These are phyloP conservation scores for Pseudomugil gertrudae DNA, from an alignment of 2,797 vertebrate genomes.

Conservation along the genomic window DNA sequence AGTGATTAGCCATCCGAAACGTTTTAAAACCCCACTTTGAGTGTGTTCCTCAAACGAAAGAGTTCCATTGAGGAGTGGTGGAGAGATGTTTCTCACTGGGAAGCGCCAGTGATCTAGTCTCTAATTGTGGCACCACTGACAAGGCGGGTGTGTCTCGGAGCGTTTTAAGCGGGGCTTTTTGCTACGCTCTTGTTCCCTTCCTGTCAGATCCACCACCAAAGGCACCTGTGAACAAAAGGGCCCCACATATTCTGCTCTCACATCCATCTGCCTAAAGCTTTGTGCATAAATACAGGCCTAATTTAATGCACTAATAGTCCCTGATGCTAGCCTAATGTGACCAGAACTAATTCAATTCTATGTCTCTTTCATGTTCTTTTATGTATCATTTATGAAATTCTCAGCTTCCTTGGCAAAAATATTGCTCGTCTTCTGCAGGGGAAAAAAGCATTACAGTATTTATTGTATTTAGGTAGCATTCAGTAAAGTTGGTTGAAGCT, in stretches of 20 bases:
- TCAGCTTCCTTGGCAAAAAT: constrained; percentile 20
- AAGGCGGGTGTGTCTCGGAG: constrained; percentile 71
- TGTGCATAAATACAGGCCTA: constrained; percentile 66
- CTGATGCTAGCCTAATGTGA: constrained; percentile 60
- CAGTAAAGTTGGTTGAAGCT: constrained; percentile 31
- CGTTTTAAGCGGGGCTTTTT: constrained; percentile 73
- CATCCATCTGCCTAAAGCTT: constrained; percentile 62
- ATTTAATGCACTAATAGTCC: constrained; percentile 60
- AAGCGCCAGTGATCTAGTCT: constrained; percentile 78
- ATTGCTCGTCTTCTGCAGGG: constrained; percentile 23
- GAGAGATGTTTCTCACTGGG: constrained; percentile 71
- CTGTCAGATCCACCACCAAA: constrained; percentile 77
- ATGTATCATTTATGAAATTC: constrained; percentile 26
- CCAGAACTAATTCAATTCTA: constrained; percentile 50
- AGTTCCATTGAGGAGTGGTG: constrained; percentile 70
- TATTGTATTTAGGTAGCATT: constrained; percentile 52
- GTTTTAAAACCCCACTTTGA: constrained; percentile 77
- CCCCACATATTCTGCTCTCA: constrained; percentile 64
- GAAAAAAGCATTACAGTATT: constrained; percentile 47
- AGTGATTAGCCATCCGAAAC: constrained; percentile 81
- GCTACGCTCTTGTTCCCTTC: constrained; percentile 65
- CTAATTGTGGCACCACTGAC: constrained; percentile 78
- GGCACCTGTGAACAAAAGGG: constrained; percentile 65
- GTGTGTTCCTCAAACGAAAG: constrained; percentile 76
- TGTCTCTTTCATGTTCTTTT: constrained; percentile 21